Evolutionary conservation across 2,888 invertebrate genomes (phyloP).

Genomic region (Orchesellides sinensis): DNA sequence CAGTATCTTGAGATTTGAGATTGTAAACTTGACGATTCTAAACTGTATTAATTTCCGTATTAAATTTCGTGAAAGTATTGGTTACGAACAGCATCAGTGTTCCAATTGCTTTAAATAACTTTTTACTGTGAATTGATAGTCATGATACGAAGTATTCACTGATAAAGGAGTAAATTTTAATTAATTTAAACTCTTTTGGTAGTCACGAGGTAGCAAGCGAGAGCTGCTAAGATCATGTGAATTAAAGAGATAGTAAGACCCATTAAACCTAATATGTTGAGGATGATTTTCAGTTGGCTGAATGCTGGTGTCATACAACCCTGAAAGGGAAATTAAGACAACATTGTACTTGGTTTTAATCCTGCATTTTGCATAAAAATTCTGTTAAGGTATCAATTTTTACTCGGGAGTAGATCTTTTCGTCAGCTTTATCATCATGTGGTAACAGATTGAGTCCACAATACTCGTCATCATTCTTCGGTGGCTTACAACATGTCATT

Average conservation of each 20-base stretch:
- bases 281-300: not conserved
- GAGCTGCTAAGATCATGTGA: not conserved
- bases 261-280: not conserved
- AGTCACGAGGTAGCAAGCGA: conserved; percentile 36
- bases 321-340: not conserved
- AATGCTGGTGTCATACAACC: conserved; percentile 31
- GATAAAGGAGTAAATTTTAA: too few species aligned
- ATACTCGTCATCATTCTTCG: not conserved
- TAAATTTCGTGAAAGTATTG: too few species aligned
- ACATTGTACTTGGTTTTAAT: not conserved
- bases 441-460: conserved; percentile 66
- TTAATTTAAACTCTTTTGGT: conserved; percentile 41
- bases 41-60: too few species aligned
- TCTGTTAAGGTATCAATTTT: not conserved
- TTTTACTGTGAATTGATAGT: too few species aligned
- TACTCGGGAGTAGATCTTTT: conserved; percentile 36
- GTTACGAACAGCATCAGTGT: too few species aligned
- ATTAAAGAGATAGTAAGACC: not conserved
- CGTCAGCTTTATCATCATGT: conserved; percentile 30
- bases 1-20: too few species aligned
- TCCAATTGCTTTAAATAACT: too few species aligned
- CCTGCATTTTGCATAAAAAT: too few species aligned
- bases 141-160: too few species aligned
- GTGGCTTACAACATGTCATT: conserved; percentile 54
- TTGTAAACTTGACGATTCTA: too few species aligned